A percentile compares a stretch with the other conserved stretches of the same genome.
Evolutionary conservation across 2,797 vertebrate genomes (phyloP).

Genomic region (Danio tinwini): DNA sequence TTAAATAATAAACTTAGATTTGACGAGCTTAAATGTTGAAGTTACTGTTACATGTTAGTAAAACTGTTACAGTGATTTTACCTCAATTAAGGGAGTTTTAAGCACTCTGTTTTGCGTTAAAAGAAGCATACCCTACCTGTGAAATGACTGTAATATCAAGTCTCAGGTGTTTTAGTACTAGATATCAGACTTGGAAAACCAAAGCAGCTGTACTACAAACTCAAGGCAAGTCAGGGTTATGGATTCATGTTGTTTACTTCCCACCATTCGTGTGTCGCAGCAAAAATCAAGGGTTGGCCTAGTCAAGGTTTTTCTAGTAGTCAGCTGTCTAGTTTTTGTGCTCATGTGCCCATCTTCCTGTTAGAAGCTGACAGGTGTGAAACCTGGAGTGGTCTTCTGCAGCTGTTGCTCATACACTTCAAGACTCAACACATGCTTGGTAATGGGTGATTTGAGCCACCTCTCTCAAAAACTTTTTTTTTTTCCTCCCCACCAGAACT

Average conservation of each 20-base stretch:
- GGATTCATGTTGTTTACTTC: slow-evolving; percentile 30
- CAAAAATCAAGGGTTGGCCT: slow-evolving; percentile 17
- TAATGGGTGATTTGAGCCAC: slow-evolving; percentile 37
- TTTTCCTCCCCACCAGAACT: slow-evolving; percentile 1
- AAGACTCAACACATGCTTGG: slow-evolving; percentile 26
- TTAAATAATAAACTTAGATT: no score
- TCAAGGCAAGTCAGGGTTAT: slow-evolving; percentile 3
- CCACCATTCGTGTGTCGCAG: neutral
- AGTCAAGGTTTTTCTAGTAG: slow-evolving; percentile 22
- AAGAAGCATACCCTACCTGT: neutral
- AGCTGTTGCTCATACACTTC: slow-evolving; percentile 45
- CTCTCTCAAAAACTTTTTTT: slow-evolving; percentile 13
- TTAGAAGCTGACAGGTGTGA: slow-evolving; percentile 44
- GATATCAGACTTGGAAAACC: slow-evolving; percentile 3
- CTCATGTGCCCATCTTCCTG: slow-evolving; percentile 25
- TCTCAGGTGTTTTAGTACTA: slow-evolving; percentile 15
- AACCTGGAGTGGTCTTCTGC: slow-evolving; percentile 36
- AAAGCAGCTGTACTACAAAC: neutral
- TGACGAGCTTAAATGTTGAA: no score
- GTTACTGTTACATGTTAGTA: neutral
- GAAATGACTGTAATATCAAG: neutral
- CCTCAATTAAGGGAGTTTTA: neutral
- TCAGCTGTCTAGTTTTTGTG: slow-evolving; percentile 28
- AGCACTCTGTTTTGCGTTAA: neutral
- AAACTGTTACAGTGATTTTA: neutral